Base-by-base conservation (phyloP, 92 coral and sea anemone genomes). In the Actinostola sp. region DNA sequence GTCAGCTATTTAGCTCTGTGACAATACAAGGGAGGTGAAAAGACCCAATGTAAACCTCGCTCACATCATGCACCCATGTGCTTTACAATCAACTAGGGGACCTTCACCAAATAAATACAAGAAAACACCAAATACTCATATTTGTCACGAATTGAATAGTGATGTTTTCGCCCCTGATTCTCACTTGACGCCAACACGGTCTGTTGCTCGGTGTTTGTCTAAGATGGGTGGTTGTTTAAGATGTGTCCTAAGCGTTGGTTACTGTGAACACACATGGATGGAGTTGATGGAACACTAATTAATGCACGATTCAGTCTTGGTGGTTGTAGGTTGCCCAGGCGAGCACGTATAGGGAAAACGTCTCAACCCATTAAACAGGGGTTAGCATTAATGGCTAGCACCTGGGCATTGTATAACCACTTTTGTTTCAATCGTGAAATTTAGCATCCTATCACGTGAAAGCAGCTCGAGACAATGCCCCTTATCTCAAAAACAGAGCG, bases 371-470 rank as follows among this genome's bases (percentile, higher is more conserved):
- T 91, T 87, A 88, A 87, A 86, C 69, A 45, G 67, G 85, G 78
- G 82, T 78, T 68, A 55, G 65, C 24, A 69, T 89, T 89, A 89
- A 89, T 89, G 88, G 91, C 72, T 90, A 83, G 92, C 97, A 91
- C 97, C 97, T 91, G 97, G 81, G 85, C 91, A 71, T 91, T 91
- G 97, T 87, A 65, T 91, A 31, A 27, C 53, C 53, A 91, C 97
- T 88, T 91, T 91, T 91, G 97, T 91, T 89, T 71, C 81, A 59
- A 71, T 38, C 75, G 81, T 30, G 81, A 86, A 73, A 76, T 76
- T 76, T 65, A 76, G 87, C 84, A 75, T 75, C 71, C 73, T 86
- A 85, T 82, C 83, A 75, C 83, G 73, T 86, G 82, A 86, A 86
- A 74, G 59, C 51, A 66, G 53, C 79, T 0, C 73, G 55, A 86